Base-by-base conservation (phyloP, 2,113 vertebrate species). In the Brachyhypopomus gauderio region DNA sequence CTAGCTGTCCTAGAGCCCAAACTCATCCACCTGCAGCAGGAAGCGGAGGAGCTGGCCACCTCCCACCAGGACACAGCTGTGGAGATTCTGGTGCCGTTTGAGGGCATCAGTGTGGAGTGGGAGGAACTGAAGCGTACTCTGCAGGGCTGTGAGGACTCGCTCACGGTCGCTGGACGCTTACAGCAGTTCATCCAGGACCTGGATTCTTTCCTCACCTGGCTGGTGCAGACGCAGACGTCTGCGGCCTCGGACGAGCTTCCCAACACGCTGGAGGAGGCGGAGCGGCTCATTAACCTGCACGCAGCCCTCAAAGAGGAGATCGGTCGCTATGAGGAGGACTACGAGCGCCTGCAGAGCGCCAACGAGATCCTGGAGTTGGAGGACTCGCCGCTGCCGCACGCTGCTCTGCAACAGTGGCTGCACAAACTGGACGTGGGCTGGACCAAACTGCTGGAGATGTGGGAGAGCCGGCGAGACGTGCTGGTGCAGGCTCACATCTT, bases 281-380 rank as follows among this genome's bases (percentile, higher is more conserved):
- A 98, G 88, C 87, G 72, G 12, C 86, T 98, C 73, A 91, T 99
- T 73, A 92, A 92, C 86, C 93, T 93, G 0, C 97, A 99, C 1
- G 95, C 89, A 0, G 93, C 96, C 0, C 94, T 98, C 23, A 98
- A 98, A 81, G 97, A 98, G 87, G 97, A 99, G 88, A 96, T 99
- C n/a, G 93, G 93, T 12, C 93, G 93, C 48, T 95, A 95, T 0
- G 95, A 97, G 82, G 97, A 98, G 80, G 97, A 98, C 89, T 98
- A 96, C 3, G 90, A 94, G 83, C 94, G 92, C 12, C 94, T 98
- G 36, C 96, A 96, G 87, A 95, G 95, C 0, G 96, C 96, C 91
- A 96, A 94, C 0, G 96, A 98, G 82, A 89, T 98, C 83, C 88
- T 97, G 86, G 95, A 95, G 5, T n/a, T 93, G 0, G 97, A 98